These are phyloP conservation scores for Sebastolobus alascanus DNA, from an alignment of 2,797 vertebrate genomes.

Conservation along the genomic window DNA sequence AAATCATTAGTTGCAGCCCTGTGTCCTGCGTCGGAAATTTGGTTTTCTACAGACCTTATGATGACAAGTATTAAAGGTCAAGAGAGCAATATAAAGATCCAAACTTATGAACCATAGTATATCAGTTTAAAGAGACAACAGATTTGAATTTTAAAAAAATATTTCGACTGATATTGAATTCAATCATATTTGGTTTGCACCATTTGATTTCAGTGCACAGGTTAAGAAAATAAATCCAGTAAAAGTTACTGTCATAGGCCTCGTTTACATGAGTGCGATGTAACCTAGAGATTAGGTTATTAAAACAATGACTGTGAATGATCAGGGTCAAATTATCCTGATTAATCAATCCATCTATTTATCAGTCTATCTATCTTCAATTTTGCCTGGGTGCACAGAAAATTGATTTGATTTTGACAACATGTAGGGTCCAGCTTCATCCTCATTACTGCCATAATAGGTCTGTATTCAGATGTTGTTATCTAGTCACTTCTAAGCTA, in stretches of 20 bases:
- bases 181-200: not conserved
- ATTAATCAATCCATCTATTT: not conserved
- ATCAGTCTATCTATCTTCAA: not conserved
- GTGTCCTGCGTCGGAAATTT: not conserved
- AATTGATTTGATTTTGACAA: constrained; percentile 35
- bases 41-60: not conserved
- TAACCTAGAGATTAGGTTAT: not conserved
- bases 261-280: not conserved
- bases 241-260: not conserved
- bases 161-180: not conserved
- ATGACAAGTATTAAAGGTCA: not conserved
- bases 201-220: not conserved
- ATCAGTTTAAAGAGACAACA: not conserved
- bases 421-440: not conserved
- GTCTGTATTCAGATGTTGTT: constrained; percentile 30
- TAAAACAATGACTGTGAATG: not conserved
- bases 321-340: not conserved
- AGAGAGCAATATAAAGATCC: not conserved
- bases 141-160: not conserved
- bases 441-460: constrained; percentile 16
- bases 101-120: not conserved
- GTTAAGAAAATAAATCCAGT: not conserved
- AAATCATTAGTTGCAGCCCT: too few species aligned
- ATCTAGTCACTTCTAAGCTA: constrained; percentile 2
- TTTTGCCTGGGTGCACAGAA: not conserved